Conservation (phyloP, 2,888 invertebrate genomes). For the Dynastes maya region DNA sequence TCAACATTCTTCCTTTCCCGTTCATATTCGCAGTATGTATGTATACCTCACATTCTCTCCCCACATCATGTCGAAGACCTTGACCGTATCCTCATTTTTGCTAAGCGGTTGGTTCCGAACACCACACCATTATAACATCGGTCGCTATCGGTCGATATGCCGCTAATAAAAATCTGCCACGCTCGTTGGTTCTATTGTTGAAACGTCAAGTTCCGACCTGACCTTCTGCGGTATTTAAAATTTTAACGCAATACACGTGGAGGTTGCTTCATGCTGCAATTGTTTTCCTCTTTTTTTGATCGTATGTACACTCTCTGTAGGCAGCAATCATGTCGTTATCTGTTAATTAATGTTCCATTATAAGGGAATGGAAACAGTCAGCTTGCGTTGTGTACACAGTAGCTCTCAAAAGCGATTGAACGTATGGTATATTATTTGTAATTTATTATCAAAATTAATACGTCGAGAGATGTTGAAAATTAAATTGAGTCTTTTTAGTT, state of each 20-base stretch:
- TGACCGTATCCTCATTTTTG: slow-evolving; percentile 46
- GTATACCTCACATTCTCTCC: slow-evolving; percentile 4
- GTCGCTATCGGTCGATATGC: slow-evolving; percentile 40
- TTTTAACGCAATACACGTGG: slow-evolving; percentile 52
- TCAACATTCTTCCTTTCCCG: background rate
- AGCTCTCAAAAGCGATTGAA: too few relatives aligned
- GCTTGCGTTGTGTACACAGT: background rate
- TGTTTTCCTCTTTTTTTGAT: slow-evolving; percentile 31
- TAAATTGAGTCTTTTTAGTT: too few relatives aligned
- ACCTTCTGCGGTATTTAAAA: slow-evolving; percentile 54
- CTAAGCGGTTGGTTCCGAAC: slow-evolving; percentile 34
- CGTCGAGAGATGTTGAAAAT: too few relatives aligned
- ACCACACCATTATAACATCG: slow-evolving; percentile 32
- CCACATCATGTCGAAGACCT: slow-evolving; percentile 25
- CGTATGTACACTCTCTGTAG: background rate
- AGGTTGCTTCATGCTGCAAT: slow-evolving; percentile 41
- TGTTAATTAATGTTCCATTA: slow-evolving; percentile 18
- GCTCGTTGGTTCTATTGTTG: slow-evolving; percentile 43
- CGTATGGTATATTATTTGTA: too few relatives aligned
- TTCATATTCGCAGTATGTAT: too few relatives aligned
- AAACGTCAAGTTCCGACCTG: slow-evolving; percentile 45
- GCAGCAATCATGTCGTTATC: slow-evolving; percentile 28
- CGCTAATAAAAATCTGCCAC: slow-evolving; percentile 43
- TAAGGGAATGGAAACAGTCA: slow-evolving; percentile 6
- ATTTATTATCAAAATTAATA: too few relatives aligned